Percentiles rank a stretch among this genome's conserved stretches.
Evolutionary conservation across 2,888 invertebrate species (phyloP).

Genomic region (Mesorhabditis spiculigera): DNA sequence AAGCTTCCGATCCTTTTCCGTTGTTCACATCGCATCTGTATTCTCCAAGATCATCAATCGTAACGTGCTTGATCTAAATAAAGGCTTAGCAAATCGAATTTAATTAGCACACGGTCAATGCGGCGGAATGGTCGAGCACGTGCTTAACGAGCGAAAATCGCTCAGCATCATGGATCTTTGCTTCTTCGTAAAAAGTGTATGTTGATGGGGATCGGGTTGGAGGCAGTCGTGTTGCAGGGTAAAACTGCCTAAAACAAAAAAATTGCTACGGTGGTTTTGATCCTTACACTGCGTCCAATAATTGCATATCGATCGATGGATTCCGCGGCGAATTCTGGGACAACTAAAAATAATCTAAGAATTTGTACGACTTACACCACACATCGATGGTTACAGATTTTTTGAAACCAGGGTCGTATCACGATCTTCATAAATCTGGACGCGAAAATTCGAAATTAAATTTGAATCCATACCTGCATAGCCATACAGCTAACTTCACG

Average conservation of each 20-base stretch:
- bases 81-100: slow-evolving; percentile 7
- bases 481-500: slow-evolving; percentile 14
- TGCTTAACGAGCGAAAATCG: slow-evolving; percentile 34
- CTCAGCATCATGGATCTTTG: slow-evolving; percentile 28
- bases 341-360: slow-evolving; percentile 19
- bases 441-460: not conserved
- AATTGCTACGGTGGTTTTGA: not conserved
- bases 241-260: slow-evolving; percentile 23
- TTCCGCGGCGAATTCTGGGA: slow-evolving; percentile 37
- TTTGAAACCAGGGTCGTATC: slow-evolving; percentile 15
- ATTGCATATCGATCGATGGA: slow-evolving; percentile 41
- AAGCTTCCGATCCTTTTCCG: slow-evolving; percentile 40
- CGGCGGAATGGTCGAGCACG: slow-evolving; percentile 30
- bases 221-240: slow-evolving; percentile 44
- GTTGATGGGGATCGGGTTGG: slow-evolving; percentile 42
- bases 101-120: slow-evolving; percentile 23
- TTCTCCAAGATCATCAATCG: slow-evolving; percentile 42
- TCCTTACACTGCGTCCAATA: slow-evolving; percentile 20
- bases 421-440: not conserved
- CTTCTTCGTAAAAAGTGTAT: slow-evolving; percentile 41
- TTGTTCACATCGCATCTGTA: slow-evolving; percentile 53
- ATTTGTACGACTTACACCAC: slow-evolving; percentile 33
- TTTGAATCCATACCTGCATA: slow-evolving; percentile 8
- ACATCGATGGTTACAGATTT: slow-evolving; percentile 42
- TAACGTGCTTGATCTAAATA: slow-evolving; percentile 40